Evolutionary conservation across 2,113 vertebrate species (phyloP).

Genomic region (Vulpes vulpes): DNA sequence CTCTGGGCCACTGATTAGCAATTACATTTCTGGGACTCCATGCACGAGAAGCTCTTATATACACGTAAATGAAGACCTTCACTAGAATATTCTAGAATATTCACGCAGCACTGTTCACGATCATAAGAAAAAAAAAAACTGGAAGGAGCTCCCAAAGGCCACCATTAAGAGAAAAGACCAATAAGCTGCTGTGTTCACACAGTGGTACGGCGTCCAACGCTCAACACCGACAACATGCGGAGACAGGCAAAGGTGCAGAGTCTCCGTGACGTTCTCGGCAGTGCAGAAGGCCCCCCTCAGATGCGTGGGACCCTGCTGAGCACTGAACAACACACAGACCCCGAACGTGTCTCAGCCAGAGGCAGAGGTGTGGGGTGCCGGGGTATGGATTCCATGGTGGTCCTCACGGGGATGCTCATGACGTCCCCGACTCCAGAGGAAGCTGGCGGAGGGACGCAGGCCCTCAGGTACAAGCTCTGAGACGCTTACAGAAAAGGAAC

Average conservation of each 20-base stretch:
- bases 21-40: background rate
- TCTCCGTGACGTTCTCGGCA: background rate
- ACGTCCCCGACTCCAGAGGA: background rate
- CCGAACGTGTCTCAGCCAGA: background rate
- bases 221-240: background rate
- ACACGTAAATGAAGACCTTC: background rate
- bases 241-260: background rate
- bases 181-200: background rate
- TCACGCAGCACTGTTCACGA: background rate
- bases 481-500: background rate
- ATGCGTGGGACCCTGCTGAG: background rate
- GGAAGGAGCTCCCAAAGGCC: background rate
- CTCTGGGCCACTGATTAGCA: background rate
- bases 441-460: background rate
- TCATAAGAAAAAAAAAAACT: background rate
- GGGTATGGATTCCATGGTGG: rapidly evolving
- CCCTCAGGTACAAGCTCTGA: background rate
- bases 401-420: background rate
- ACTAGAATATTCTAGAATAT: background rate
- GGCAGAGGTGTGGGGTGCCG: background rate
- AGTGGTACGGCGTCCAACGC: background rate
- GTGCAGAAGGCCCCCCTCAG: background rate
- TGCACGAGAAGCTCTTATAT: background rate
- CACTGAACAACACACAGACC: background rate
- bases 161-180: background rate